Evolutionary conservation across 2,113 vertebrate genomes (phyloP).

Genomic region (Sapayoa aenigma): DNA sequence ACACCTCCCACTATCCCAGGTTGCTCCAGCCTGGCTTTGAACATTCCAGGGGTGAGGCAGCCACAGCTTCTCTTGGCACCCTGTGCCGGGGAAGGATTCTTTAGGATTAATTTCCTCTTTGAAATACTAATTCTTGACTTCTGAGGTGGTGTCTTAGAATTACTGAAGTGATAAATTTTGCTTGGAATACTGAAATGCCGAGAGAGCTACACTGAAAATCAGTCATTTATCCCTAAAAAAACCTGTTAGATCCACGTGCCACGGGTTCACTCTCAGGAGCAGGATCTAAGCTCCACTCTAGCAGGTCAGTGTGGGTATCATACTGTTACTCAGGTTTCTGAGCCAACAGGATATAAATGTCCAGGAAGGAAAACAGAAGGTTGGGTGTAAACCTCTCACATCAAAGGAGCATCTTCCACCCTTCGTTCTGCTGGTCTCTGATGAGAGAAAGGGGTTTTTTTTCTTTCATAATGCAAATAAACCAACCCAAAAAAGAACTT

Average conservation of each 20-base stretch:
- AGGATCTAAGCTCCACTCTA: neutral
- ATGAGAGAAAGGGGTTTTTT: neutral
- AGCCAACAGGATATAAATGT: neutral
- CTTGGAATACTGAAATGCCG: neutral
- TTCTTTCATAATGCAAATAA: neutral
- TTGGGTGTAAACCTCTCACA: neutral
- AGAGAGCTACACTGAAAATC: neutral
- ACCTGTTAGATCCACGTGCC: neutral
- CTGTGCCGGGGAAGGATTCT: neutral
- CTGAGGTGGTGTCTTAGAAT: neutral
- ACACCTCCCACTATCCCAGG: neutral
- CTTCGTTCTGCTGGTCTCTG: neutral
- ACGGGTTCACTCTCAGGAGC: neutral
- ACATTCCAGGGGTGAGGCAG: neutral
- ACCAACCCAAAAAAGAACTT: neutral
- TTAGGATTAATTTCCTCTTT: neutral
- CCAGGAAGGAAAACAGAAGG: slow-evolving; percentile 10
- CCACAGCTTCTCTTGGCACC: neutral
- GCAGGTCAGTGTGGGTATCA: neutral
- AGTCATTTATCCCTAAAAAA: neutral
- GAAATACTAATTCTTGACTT: neutral
- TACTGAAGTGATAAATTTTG: neutral
- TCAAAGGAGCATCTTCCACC: neutral
- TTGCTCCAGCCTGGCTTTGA: neutral
- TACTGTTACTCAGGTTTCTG: neutral